phyloP scores from a whole-genome alignment of 2,113 vertebrate genomes.

The Hypanus sabinus region DNA sequence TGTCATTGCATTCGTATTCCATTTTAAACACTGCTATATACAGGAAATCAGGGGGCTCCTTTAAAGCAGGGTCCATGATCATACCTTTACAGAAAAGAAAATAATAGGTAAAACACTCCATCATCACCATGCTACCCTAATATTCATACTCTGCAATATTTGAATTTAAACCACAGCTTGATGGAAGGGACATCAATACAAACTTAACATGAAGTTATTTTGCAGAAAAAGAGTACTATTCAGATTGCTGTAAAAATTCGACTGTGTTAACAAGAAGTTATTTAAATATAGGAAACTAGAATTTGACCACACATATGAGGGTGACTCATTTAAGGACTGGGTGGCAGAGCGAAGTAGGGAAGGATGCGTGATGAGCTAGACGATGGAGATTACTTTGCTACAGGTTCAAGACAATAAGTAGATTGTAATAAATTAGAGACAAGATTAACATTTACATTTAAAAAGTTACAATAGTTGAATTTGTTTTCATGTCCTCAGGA shows the following conservation, averaged over 20 bases:
- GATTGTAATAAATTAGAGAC: neutral
- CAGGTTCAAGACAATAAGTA: neutral
- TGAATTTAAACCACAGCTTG: no score
- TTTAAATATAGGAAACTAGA: neutral
- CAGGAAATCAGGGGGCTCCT: neutral
- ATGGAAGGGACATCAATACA: neutral
- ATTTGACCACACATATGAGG: neutral
- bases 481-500: neutral
- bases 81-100: neutral
- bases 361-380: neutral
- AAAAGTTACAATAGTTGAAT: no score
- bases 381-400: neutral
- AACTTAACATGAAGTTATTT: neutral
- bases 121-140: neutral
- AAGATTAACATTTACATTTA: neutral
- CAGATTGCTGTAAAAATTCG: neutral
- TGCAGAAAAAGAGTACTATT: neutral
- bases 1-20: neutral
- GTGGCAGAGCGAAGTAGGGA: neutral
- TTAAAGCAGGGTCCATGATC: neutral
- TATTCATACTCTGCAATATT: neutral
- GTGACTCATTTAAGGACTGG: neutral
- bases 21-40: neutral
- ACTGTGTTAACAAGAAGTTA: neutral
- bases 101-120: neutral